phyloP scores from a whole-genome alignment of 1,140 invertebrate species.

The Aphaenogaster ashmeadi region DNA sequence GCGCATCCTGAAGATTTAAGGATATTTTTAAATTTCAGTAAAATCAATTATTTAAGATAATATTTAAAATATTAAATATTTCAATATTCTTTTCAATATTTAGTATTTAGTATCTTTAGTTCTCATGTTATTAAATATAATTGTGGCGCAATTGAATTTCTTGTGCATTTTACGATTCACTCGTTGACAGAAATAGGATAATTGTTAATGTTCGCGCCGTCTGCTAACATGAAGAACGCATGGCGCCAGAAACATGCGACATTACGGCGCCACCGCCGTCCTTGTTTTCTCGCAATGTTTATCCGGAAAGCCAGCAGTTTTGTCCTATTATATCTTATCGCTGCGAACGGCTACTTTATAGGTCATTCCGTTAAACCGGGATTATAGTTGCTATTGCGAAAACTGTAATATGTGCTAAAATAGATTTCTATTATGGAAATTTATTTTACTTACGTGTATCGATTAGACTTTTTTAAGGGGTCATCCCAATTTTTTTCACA shows the following conservation, averaged over 20 bases:
- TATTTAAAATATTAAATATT: not conserved
- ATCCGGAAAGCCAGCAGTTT: conserved; percentile 47
- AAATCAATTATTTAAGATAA: not conserved
- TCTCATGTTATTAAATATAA: not conserved
- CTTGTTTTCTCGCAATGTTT: conserved; percentile 47
- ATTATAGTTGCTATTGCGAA: not conserved
- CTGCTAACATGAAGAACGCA: not conserved
- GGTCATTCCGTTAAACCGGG: conserved; percentile 11
- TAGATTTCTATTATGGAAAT: not conserved
- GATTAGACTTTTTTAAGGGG: not conserved
- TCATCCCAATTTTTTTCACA: too few species aligned
- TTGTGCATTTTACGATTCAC: not conserved
- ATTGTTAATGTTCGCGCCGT: not conserved
- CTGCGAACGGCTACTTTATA: conserved; percentile 13
- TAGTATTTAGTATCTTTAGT: not conserved
- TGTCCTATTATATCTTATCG: conserved; percentile 9
- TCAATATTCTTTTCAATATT: not conserved
- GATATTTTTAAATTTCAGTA: not conserved
- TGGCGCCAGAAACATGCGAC: conserved; percentile 51
- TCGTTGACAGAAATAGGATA: conserved; percentile 28
- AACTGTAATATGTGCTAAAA: not conserved
- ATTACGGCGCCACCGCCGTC: conserved; percentile 29
- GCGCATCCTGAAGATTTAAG: not conserved
- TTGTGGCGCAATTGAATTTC: not conserved
- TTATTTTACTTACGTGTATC: not conserved